phyloP scores from a whole-genome alignment of 2,797 vertebrate genomes.

The Todus mexicanus region DNA sequence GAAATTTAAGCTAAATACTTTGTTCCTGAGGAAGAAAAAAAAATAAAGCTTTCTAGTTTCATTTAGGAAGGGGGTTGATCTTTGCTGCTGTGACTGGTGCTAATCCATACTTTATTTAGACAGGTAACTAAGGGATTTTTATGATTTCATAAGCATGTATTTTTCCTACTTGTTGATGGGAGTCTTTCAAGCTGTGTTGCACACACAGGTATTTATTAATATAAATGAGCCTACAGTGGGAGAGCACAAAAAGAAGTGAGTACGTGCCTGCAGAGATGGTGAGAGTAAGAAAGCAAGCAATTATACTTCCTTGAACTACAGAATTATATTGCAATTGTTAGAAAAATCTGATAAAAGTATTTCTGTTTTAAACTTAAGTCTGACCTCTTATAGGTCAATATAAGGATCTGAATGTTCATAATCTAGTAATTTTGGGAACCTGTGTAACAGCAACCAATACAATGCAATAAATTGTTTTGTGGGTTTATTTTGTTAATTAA shows the following conservation, averaged over 20 bases:
- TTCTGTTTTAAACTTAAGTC: background rate
- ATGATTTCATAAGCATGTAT: background rate
- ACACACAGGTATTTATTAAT: background rate
- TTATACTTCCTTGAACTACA: background rate
- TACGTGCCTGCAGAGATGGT: background rate
- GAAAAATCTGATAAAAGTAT: background rate
- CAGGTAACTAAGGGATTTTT: background rate
- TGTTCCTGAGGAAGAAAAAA: background rate
- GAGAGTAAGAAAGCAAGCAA: background rate
- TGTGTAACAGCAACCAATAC: background rate
- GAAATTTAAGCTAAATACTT: background rate
- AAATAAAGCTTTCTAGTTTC: background rate
- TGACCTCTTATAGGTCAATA: background rate
- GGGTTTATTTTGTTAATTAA: background rate
- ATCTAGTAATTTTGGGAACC: background rate
- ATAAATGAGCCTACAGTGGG: background rate
- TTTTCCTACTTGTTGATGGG: background rate
- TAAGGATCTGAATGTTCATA: background rate
- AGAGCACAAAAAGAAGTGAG: background rate
- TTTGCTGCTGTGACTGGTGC: background rate
- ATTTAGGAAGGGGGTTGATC: background rate
- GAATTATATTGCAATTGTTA: background rate
- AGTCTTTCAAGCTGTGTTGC: background rate
- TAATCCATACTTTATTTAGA: background rate
- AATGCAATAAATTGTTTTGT: background rate